Evolutionary conservation across 2,113 vertebrate species (phyloP), one percentile per base, ranked within the genome.

Genomic region (Symphodus melops): DNA sequence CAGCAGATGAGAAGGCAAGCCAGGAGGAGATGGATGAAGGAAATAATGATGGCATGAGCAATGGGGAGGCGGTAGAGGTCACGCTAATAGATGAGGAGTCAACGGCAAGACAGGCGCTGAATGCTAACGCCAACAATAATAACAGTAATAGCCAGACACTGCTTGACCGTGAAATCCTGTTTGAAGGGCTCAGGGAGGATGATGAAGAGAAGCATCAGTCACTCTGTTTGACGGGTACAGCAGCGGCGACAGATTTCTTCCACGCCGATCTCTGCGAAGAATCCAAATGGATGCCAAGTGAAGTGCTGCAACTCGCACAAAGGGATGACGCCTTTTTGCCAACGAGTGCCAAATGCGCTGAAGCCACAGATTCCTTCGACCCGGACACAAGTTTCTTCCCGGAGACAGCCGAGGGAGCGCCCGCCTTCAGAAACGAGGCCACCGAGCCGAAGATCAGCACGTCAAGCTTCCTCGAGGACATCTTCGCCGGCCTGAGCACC

Each of bases 71-170:
- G 12, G 81, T 89, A 39, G 89, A 91, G 77, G 91, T 92, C 81
- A 93, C 85, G 0, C 36, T 86, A 56, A 92, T 90, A 78, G 93
- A 94, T 28, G 83, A 82, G 28, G 81, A 82, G 60, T 69, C 42
- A 10, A 2, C 37, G 11, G 69, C 9, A 9, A 73, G 28, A 51
- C 74, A 73, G 58, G 53, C 64, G 5, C 52, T 59, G 25, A 91
- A 91, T 59, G 79, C 72, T 61, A 94, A 94, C 79, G 63, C 75
- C 85, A 97, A 96, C 82, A 95, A 97, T 57, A 97, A 96, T 19
- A 98, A 96, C 64, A 91, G 86, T 21, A 90, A 79, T 23, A 71
- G 37, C 28, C 65, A 55, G 56, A 21, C 59, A 1, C 52, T 79
- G 66, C 62, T 59, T 44, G 68, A 90, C 46, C 44, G 44, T 10